Evolutionary conservation across 1,140 invertebrate genomes (phyloP).

Genomic region (Drosophila leontia): DNA sequence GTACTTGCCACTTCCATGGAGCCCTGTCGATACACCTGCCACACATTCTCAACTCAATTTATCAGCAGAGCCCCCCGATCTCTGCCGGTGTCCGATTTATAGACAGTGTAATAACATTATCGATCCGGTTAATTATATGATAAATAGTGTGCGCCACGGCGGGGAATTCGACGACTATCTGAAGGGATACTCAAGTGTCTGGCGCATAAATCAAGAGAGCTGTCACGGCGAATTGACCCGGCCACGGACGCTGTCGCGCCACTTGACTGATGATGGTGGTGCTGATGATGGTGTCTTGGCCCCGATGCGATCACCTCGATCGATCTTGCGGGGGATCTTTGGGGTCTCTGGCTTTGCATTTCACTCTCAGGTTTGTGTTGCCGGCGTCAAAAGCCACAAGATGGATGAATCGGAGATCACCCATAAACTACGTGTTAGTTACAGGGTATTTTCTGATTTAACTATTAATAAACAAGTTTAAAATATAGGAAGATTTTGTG

Average conservation of each 20-base stretch:
- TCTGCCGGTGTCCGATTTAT: slow-evolving; percentile 52
- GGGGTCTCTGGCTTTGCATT: slow-evolving; percentile 32
- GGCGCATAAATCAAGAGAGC: slow-evolving; percentile 58
- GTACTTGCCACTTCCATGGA: slow-evolving; percentile 38
- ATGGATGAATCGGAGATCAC: slow-evolving; percentile 52
- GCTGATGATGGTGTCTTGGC: slow-evolving; percentile 57
- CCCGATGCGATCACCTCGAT: slow-evolving; percentile 28
- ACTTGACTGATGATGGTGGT: slow-evolving; percentile 67
- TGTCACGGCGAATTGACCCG: slow-evolving; percentile 70
- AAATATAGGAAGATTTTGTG: neutral
- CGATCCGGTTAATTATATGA: slow-evolving; percentile 68
- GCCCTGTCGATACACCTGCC: slow-evolving; percentile 55
- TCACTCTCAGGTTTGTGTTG: slow-evolving; percentile 31
- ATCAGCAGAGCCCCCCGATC: slow-evolving; percentile 29
- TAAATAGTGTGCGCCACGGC: slow-evolving; percentile 47
- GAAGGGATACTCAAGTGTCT: slow-evolving; percentile 44
- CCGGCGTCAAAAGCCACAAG: slow-evolving; percentile 68
- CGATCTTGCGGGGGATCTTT: slow-evolving; percentile 24
- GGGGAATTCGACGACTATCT: slow-evolving; percentile 47
- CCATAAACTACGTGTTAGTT: neutral
- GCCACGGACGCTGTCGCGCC: slow-evolving; percentile 59
- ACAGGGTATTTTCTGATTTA: neutral
- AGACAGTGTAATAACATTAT: slow-evolving; percentile 69
- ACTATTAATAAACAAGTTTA: neutral
- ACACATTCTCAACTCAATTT: slow-evolving; percentile 38